Base-by-base conservation (phyloP, 2,888 invertebrate species). In the Diogma glabrata region DNA sequence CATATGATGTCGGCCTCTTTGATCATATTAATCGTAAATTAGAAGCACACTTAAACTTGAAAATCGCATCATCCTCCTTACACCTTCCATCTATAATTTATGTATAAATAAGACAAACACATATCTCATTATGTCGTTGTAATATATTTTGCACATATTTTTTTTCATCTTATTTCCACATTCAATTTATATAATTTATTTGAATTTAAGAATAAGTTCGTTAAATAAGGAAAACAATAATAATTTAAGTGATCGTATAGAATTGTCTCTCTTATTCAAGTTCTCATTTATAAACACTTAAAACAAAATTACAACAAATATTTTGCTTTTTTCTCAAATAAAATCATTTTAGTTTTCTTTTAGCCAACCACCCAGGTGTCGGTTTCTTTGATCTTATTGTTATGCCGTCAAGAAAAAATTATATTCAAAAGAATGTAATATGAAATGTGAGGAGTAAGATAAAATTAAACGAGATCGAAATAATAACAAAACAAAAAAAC, bases 331-430 rank as follows among this genome's bases (percentile, higher is more conserved):
- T 43, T 22, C 43, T 22, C 20, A 22, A 43, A 43, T 43, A 43
- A 43, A 43, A 43, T 48, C 26, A 33, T 26, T 17, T 49, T 46
- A 33, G 33, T 46, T 14, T 49, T 36, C 49, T 49, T 52, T 46
- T 46, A 52, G 46, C 45, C 51, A 54, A 30, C 54, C 54, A 54
- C 54, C 54, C 54, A 54, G 51, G 54, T 54, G 53, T 54, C 54
- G 54, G 54, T 47, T 33, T 26, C 48, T 54, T 54, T 54, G 54
- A 54, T 50, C 51, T 54, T 53, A 50, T 54, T 54, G 54, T 50
- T 52, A 52, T 52, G 22, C 43, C 43, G 43, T 43, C 43, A 43
- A 43, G 43, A 22, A 22, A 40, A 43, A 43, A 22, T 22, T 43
- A 17, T 16, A 38, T 4, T 19, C 12, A 17, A 40, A 40, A 19